These are phyloP conservation scores for Takifugu ocellatus DNA, from an alignment of 2,797 vertebrate genomes.

Conservation along the genomic window DNA sequence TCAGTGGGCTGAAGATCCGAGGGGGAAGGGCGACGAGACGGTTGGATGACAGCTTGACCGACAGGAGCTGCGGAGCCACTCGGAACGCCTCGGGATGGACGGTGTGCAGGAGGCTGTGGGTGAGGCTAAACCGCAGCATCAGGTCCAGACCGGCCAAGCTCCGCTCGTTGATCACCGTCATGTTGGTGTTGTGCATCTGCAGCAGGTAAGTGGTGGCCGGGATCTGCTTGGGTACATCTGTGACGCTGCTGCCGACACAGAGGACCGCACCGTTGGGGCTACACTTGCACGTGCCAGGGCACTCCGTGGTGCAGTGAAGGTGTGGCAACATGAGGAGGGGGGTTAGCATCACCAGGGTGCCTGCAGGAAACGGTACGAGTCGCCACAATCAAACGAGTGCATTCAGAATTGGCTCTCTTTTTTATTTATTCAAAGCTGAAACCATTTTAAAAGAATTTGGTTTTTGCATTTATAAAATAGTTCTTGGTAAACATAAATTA, in stretches of 20 bases:
- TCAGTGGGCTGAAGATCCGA: conserved; percentile 71
- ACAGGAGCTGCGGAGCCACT: conserved; percentile 70
- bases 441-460: too few species aligned
- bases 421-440: too few species aligned
- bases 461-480: too few species aligned
- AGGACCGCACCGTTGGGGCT: rapidly evolving
- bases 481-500: too few species aligned
- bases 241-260: conserved; percentile 54
- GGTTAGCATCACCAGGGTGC: conserved; percentile 40
- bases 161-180: conserved; percentile 58
- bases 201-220: conserved; percentile 55
- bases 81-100: conserved; percentile 80
- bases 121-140: conserved; percentile 76
- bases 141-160: conserved; percentile 69
- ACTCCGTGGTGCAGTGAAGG: conserved; percentile 22
- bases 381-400: background rate
- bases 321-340: conserved; percentile 36
- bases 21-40: conserved; percentile 70
- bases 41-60: conserved; percentile 77
- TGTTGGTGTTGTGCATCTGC: conserved; percentile 52
- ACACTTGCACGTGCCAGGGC: conserved; percentile 60
- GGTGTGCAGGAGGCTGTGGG: conserved; percentile 68
- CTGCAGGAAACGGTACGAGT: conserved; percentile 34
- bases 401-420: too few species aligned
- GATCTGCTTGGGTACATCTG: conserved; percentile 53